Base-by-base conservation (phyloP, 2,888 invertebrate genomes). In the Diarsia mendica region DNA sequence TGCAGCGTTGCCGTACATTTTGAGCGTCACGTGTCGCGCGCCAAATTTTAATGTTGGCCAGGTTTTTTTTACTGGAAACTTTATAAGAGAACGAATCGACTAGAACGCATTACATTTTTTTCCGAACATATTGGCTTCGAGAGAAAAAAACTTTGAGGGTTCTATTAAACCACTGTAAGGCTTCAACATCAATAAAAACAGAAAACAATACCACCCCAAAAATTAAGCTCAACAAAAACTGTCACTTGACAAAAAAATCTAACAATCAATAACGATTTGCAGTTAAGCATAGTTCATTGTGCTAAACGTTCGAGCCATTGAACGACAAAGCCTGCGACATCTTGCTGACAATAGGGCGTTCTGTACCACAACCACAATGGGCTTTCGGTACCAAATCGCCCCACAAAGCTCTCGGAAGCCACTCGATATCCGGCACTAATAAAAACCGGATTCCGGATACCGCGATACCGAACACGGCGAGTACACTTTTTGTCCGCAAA, bases 401-500 rank as follows among this genome's bases (percentile, higher is more conserved):
- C 86, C 89, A 95, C 95, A 95, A 93, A 90, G 91, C 92, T 86
- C 89, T 92, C 92, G 93, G 93, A 94, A 95, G 93, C 94, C 94
- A 95, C 95, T 95, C 94, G 93, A 95, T 95, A 94, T 90, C 92
- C 90, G 90, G 84, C 92, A 80, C 93, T 94, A 95, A 95, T 95
- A 95, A 93, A 94, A 94, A 93, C 94, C 95, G 95, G 95, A 95
- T 94, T 88, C 92, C 91, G 95, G 95, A 95, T 93, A 91, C 91
- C 79, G 82, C 87, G 85, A 87, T 89, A 88, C 82, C 70, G 67
- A 60, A 74, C 64, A 67, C 67, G 72, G 68, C 55, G 70, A 77
- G 72, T 78, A 79, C 55, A 75, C 61, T 85, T 92, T 91, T 90
- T 88, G 79, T 85, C 85, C 87, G 87, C 78, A 89, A 87, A 88